Percentiles rank a stretch among this genome's conserved stretches.
phyloP scores from a whole-genome alignment of 2,113 vertebrate genomes.

The Bos taurus region ARS-UCD2.0 NC_037349.1:21807501-21808000 shows the following conservation, averaged over 20 bases:
- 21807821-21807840: neutral
- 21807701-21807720: neutral
- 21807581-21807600: slow-evolving; percentile 9
- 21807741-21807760: neutral
- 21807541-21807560: slow-evolving; percentile 20
- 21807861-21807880: neutral
- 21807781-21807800: neutral
- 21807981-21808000: neutral
- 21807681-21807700: neutral
- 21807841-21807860: neutral
- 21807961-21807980: neutral
- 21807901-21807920: neutral
- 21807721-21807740: neutral
- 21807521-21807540: neutral
- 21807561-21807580: slow-evolving; percentile 18
- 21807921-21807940: neutral
- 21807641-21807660: neutral
- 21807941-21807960: neutral
- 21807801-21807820: neutral
- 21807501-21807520: neutral
- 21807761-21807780: rapidly evolving
- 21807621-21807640: slow-evolving; percentile 20
- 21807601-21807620: neutral
- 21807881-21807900: neutral
- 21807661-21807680: neutral